Percentiles rank a stretch among this genome's conserved stretches.
phyloP scores from a whole-genome alignment of 2,797 vertebrate species.

The Basileuterus tristriatus region DNA sequence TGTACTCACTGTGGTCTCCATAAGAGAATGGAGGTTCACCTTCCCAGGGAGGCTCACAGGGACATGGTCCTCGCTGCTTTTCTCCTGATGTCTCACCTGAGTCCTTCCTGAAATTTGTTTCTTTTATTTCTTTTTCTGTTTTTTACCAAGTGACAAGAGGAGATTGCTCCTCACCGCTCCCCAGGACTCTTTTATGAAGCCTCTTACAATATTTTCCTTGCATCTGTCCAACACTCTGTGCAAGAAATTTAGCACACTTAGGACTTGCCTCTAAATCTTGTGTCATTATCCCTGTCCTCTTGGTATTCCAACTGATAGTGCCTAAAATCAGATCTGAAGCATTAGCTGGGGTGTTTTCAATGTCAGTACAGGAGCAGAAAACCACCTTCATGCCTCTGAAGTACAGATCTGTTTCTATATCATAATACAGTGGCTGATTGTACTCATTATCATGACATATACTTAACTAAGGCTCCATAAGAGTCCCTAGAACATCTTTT shows the following conservation, averaged over 20 bases:
- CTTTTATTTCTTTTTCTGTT: not conserved
- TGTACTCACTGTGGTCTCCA: not conserved
- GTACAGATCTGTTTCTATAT: not conserved
- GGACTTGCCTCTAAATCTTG: not conserved
- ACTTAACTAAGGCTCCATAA: not conserved
- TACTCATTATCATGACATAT: not conserved
- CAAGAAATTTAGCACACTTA: not conserved
- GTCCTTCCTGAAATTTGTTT: not conserved
- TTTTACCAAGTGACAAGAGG: not conserved
- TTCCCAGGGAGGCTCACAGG: not conserved
- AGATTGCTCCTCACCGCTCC: not conserved
- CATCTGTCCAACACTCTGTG: not conserved
- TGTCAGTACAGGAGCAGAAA: not conserved
- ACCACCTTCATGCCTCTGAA: not conserved
- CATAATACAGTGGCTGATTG: not conserved
- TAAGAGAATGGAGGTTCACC: not conserved
- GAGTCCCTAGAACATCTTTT: not conserved
- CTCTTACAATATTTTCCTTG: not conserved
- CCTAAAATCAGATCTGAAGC: not conserved
- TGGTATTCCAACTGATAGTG: not conserved
- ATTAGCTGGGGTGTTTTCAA: not conserved
- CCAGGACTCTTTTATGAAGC: not conserved
- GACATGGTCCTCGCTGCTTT: not conserved
- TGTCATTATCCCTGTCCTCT: not conserved
- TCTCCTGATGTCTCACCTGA: not conserved